Evolutionary conservation across 2,888 invertebrate genomes (phyloP).

Genomic region (Norana najaformis): DNA sequence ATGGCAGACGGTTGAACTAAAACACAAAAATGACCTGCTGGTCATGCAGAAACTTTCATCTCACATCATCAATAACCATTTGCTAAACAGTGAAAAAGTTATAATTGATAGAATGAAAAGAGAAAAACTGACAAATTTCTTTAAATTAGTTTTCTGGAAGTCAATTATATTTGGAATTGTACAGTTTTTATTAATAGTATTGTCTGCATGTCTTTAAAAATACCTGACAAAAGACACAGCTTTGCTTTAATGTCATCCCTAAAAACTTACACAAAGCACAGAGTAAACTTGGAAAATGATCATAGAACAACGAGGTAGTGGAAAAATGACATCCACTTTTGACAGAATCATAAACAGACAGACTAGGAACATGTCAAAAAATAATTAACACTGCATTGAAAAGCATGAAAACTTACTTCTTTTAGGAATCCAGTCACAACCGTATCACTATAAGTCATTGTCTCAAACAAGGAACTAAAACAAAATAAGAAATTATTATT

Average conservation of each 20-base stretch:
- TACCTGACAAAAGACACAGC: not conserved
- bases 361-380: not conserved
- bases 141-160: not conserved
- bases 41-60: no score
- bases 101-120: not conserved
- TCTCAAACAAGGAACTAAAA: not conserved
- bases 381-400: not conserved
- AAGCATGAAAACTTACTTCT: not conserved
- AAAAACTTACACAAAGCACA: no score
- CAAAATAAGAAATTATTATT: not conserved
- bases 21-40: not conserved
- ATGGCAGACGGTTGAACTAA: not conserved
- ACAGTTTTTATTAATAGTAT: not conserved
- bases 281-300: no score
- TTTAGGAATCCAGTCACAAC: not conserved
- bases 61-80: not conserved
- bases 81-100: constrained; percentile 1
- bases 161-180: not conserved
- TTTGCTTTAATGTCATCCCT: not conserved
- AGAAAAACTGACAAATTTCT: not conserved
- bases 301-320: no score
- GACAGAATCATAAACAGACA: not conserved
- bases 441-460: not conserved
- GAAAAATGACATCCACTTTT: no score
- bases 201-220: not conserved